Percentiles rank a stretch among this genome's conserved stretches.
These are phyloP conservation scores for Sepioteuthis lessoniana DNA, from an alignment of 2,888 invertebrate genomes.

Conservation along the genomic window DNA sequence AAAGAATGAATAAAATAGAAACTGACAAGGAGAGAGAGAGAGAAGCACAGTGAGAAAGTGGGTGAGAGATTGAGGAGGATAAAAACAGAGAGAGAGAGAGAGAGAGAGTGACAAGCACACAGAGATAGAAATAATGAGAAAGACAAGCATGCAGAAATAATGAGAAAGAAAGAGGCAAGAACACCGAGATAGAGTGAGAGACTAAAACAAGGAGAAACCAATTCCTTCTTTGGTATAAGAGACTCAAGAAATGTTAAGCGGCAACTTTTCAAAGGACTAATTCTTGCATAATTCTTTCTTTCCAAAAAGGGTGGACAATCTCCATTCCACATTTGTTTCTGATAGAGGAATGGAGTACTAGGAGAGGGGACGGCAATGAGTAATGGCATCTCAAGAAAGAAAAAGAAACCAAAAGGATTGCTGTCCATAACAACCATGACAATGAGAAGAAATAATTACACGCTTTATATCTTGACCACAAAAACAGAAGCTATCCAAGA, in stretches of 20 bases:
- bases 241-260: neutral
- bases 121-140: too few species aligned
- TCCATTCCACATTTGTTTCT: neutral
- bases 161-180: too few species aligned
- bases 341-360: neutral
- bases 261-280: neutral
- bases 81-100: too few species aligned
- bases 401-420: neutral
- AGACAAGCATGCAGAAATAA: too few species aligned
- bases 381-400: neutral
- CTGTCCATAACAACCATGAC: neutral
- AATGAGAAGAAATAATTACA: neutral
- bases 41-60: too few species aligned
- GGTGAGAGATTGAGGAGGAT: too few species aligned
- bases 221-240: neutral
- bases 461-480: neutral
- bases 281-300: constrained; percentile 33
- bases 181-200: too few species aligned
- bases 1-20: too few species aligned
- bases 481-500: neutral
- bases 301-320: neutral
- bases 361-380: neutral
- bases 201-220: neutral
- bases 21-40: too few species aligned
- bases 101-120: too few species aligned